Percentiles rank a stretch among this genome's conserved stretches.
These are phyloP conservation scores for Papilio gigon DNA, from an alignment of 2,888 invertebrate species.

Conservation along the genomic window DNA sequence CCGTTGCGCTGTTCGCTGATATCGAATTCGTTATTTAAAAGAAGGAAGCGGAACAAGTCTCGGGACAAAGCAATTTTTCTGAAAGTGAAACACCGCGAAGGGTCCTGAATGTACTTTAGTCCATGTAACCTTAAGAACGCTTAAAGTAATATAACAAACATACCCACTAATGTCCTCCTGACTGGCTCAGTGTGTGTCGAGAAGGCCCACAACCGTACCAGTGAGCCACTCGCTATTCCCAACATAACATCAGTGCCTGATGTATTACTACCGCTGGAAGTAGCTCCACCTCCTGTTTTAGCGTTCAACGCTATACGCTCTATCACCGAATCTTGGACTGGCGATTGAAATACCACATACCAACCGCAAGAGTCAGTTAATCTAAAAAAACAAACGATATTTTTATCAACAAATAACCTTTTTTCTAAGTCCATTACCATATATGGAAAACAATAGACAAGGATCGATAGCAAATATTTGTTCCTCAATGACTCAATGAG, in stretches of 20 bases:
- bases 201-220: constrained; percentile 77
- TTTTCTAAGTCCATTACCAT: neutral
- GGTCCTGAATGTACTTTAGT: neutral
- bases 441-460: neutral
- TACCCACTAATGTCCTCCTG: constrained; percentile 75
- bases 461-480: neutral
- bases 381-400: constrained; percentile 64
- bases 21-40: too few species aligned
- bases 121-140: too few species aligned
- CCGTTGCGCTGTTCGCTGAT: too few species aligned
- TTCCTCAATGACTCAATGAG: neutral
- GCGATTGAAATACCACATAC: constrained; percentile 97
- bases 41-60: too few species aligned
- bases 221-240: constrained; percentile 75
- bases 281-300: constrained; percentile 75
- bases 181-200: constrained; percentile 79
- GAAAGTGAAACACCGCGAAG: neutral
- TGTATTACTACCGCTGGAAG: constrained; percentile 64
- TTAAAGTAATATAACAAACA: constrained; percentile 42
- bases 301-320: constrained; percentile 96
- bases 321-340: constrained; percentile 93
- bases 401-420: neutral
- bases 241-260: constrained; percentile 77
- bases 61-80: too few species aligned
- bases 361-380: constrained; percentile 98